These are phyloP conservation scores for Wiebesia pumilae DNA, from an alignment of 1,140 invertebrate species.

Conservation along the genomic window DNA sequence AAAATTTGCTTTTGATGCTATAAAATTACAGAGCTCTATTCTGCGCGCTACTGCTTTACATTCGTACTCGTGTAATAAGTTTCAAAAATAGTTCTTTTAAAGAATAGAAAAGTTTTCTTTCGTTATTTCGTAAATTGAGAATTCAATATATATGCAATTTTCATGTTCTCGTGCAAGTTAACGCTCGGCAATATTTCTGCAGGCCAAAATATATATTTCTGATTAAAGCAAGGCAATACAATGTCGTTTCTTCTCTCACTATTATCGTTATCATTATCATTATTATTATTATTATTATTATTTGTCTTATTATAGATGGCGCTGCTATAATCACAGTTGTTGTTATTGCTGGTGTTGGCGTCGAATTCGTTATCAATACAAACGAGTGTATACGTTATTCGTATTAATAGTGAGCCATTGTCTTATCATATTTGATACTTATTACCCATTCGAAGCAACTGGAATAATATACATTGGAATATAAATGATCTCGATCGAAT, in stretches of 20 bases:
- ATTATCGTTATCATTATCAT: neutral
- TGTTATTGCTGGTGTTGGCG: neutral
- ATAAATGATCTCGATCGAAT: too few relatives aligned
- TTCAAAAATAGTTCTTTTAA: neutral
- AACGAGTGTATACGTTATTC: neutral
- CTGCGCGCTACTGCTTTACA: neutral
- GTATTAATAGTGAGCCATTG: neutral
- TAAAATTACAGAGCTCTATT: neutral
- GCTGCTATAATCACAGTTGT: neutral
- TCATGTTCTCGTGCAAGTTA: neutral
- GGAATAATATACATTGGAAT: too few relatives aligned
- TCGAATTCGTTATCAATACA: neutral
- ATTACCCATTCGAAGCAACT: neutral
- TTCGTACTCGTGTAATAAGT: neutral
- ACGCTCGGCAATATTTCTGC: neutral
- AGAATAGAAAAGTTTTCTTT: neutral
- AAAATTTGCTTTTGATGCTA: slow-evolving; percentile 25
- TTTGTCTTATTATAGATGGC: slow-evolving; percentile 4
- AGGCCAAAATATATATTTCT: neutral
- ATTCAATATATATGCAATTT: neutral
- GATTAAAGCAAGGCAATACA: neutral
- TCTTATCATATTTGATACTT: neutral
- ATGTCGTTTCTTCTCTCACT: too few relatives aligned
- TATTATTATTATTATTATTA: too few relatives aligned
- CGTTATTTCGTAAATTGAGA: neutral